These are phyloP conservation scores for Drosophila jambulina DNA, from an alignment of 1,140 invertebrate genomes.

Conservation along the genomic window DNA sequence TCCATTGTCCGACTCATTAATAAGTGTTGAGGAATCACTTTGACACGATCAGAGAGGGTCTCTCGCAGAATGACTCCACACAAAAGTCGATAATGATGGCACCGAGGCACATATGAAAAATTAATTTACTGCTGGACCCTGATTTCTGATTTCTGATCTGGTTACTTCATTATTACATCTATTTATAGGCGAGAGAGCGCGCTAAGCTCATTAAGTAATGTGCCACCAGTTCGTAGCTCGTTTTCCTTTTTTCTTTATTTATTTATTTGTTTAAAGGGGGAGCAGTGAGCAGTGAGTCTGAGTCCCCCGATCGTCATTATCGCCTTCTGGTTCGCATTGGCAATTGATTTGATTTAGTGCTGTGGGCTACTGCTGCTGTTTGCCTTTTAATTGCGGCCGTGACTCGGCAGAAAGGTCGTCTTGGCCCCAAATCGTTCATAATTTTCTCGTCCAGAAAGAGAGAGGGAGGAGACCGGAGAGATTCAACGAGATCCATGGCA, in stretches of 20 bases:
- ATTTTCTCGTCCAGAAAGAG: constrained; percentile 62
- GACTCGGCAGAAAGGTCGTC: constrained; percentile 45
- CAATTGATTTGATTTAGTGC: constrained; percentile 82
- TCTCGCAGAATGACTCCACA: constrained; percentile 70
- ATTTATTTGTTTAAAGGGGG: constrained; percentile 78
- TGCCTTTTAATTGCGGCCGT: constrained; percentile 77
- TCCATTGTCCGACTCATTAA: constrained; percentile 75
- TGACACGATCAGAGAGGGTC: constrained; percentile 70
- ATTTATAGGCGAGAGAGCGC: constrained; percentile 66
- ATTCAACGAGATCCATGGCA: constrained; percentile 15
- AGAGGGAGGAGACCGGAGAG: constrained; percentile 7
- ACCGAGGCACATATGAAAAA: constrained; percentile 70
- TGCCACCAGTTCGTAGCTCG: constrained; percentile 46
- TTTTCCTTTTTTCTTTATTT: constrained; percentile 56
- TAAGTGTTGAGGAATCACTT: constrained; percentile 72
- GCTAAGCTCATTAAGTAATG: constrained; percentile 82
- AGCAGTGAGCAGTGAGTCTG: not conserved
- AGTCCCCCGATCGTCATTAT: constrained; percentile 49
- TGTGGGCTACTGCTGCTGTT: constrained; percentile 78
- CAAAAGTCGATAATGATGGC: constrained; percentile 61
- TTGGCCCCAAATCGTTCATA: constrained; percentile 64
- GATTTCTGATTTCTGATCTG: constrained; percentile 67
- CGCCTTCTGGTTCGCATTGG: constrained; percentile 67
- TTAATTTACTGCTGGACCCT: constrained; percentile 69
- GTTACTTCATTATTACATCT: constrained; percentile 83